Conservation (phyloP, 2,797 vertebrate species). For the Pogonophryne albipinna region DNA sequence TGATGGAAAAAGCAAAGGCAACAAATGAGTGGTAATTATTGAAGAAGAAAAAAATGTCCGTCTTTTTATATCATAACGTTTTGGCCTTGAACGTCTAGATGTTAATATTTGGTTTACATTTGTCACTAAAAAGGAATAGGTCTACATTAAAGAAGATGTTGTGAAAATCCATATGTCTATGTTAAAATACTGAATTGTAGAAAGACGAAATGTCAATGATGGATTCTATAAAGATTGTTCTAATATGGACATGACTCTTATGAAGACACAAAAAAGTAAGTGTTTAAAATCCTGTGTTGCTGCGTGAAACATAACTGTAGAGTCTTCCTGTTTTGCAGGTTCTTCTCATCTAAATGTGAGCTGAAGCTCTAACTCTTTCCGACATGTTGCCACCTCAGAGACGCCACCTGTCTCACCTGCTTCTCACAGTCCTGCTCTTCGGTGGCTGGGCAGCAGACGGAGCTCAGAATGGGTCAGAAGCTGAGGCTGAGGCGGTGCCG, state of each 20-base stretch:
- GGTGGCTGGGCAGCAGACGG: conserved; percentile 3
- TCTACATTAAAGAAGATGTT: neutral
- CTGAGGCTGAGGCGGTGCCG: neutral
- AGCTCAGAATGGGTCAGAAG: conserved; percentile 37
- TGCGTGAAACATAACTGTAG: neutral
- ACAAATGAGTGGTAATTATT: neutral
- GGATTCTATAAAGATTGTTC: neutral
- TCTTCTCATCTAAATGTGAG: conserved; percentile 42
- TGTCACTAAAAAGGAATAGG: neutral
- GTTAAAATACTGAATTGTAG: neutral
- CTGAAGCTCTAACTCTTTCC: neutral
- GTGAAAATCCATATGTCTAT: neutral
- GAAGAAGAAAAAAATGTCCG: neutral
- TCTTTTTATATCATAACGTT: neutral
- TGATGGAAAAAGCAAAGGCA: neutral
- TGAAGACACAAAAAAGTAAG: neutral
- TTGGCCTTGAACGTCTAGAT: neutral
- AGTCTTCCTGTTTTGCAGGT: conserved; percentile 69
- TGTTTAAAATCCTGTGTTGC: neutral
- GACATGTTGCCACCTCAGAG: conserved; percentile 38
- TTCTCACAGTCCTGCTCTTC: conserved; percentile 40
- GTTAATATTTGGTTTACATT: neutral
- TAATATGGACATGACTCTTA: neutral
- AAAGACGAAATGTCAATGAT: no score
- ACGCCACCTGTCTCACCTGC: neutral